Conservation (phyloP, 1,140 invertebrate genomes). For the Limonius californicus region DNA sequence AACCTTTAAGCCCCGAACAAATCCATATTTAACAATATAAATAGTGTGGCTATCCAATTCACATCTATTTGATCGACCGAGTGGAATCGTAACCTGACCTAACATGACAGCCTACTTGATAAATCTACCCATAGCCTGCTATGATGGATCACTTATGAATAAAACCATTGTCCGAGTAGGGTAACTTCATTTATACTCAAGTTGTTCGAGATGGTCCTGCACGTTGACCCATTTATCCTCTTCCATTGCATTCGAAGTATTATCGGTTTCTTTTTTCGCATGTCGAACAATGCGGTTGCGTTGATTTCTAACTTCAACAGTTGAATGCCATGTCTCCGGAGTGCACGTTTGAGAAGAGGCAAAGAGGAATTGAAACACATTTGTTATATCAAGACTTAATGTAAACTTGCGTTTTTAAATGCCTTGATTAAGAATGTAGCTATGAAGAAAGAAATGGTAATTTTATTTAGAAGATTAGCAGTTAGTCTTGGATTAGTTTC, state of each 20-base stretch:
- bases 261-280: too few species aligned
- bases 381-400: too few species aligned
- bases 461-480: too few species aligned
- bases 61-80: constrained; percentile 6
- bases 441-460: too few species aligned
- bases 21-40: constrained; percentile 21
- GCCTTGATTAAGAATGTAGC: too few species aligned
- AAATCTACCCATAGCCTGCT: constrained; percentile 16
- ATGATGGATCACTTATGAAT: constrained; percentile 22
- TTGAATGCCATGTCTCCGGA: neutral
- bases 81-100: constrained; percentile 12
- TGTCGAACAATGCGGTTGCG: neutral
- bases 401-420: too few species aligned
- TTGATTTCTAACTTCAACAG: neutral
- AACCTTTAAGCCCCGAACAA: constrained; percentile 21
- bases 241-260: too few species aligned
- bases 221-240: too few species aligned
- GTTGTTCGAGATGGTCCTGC: too few species aligned
- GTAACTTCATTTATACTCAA: neutral
- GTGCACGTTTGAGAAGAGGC: too few species aligned
- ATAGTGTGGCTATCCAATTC: constrained; percentile 18
- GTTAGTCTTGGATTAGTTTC: too few species aligned
- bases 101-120: constrained; percentile 20
- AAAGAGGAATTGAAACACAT: too few species aligned
- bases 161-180: constrained; percentile 18